A percentile compares a stretch with the other conserved stretches of the same genome.
Evolutionary conservation across 2,797 vertebrate genomes (phyloP).

Genomic region (Triplophysa yarkandensis): DNA sequence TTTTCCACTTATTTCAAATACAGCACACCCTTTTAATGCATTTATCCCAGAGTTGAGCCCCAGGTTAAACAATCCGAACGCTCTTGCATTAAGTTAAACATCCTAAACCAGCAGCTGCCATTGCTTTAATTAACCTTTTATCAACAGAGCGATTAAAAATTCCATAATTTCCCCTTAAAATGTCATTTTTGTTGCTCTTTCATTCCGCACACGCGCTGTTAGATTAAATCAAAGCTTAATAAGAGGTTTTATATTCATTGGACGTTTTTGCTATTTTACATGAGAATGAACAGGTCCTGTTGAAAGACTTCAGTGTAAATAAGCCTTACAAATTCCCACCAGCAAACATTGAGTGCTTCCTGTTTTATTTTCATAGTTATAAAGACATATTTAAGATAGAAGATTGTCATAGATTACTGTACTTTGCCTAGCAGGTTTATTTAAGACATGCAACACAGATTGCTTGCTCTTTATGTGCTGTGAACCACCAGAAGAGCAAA

Average conservation of each 20-base stretch:
- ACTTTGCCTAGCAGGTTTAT: not conserved
- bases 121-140: constrained; percentile 65
- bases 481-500: constrained; percentile 24
- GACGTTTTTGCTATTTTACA: constrained; percentile 38
- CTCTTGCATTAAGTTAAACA: constrained; percentile 52
- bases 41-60: constrained; percentile 41
- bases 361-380: constrained; percentile 34
- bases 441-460: not conserved
- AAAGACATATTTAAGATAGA: constrained; percentile 25
- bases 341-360: constrained; percentile 16
- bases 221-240: constrained; percentile 32
- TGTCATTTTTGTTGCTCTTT: not conserved
- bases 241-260: constrained; percentile 16
- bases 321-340: constrained; percentile 3
- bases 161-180: constrained; percentile 32
- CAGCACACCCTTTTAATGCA: not conserved
- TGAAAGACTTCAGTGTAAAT: constrained; percentile 26
- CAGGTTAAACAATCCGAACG: constrained; percentile 57
- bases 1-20: not conserved
- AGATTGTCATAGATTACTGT: constrained; percentile 28
- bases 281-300: constrained; percentile 9
- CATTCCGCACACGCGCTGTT: not conserved
- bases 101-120: constrained; percentile 33
- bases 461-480: constrained; percentile 7
- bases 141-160: constrained; percentile 60